Base-by-base conservation (phyloP, 2,113 vertebrate species). In the Antigone vipio region DNA sequence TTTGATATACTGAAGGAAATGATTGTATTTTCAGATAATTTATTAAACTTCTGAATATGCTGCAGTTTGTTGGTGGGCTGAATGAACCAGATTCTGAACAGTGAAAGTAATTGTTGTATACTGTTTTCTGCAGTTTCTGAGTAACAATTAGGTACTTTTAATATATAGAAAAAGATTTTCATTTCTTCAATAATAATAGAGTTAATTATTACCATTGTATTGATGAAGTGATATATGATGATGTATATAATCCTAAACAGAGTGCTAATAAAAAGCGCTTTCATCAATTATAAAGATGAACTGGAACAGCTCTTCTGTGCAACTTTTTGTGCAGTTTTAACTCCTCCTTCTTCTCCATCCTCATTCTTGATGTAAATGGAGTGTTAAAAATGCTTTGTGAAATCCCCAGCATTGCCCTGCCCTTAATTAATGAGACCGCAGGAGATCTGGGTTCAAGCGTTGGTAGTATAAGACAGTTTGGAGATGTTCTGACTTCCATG, bases 261-360 rank as follows among this genome's bases (percentile, higher is more conserved):
- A 56, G 9, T 38, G 26, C 3, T 44, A 47, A 73, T 32, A 7
- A 3, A 14, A 60, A 73, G 2, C 2, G 26, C 4, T 0, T 62
- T 74, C 7, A 24, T 12, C 5, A 42, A 7, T 8, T 27, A 20
- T 18, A 24, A 85, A 66, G 42, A 20, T 74, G 47, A 67, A 67
- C 8, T 9, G 3, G 3, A 92, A 71, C 2, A 82, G 9, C 15
- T 62, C 71, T 85, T 63, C 42, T 23, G 8, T 40, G 20, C 13
- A n/a, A 30, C 32, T 26, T 71, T 44, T 50, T 34, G 5, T 38
- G 5, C 4, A 66, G 9, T 78, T 92, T 91, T 88, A 67, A 40
- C 3, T 64, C 9, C 4, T 66, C 2, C 8, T 5, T 11, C 2
- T 23, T 24, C 9, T 4, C 2, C 14, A 64, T 58, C 27, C 2